Conservation (phyloP, 2,797 vertebrate species). For the Toxotes lorentzi region DNA sequence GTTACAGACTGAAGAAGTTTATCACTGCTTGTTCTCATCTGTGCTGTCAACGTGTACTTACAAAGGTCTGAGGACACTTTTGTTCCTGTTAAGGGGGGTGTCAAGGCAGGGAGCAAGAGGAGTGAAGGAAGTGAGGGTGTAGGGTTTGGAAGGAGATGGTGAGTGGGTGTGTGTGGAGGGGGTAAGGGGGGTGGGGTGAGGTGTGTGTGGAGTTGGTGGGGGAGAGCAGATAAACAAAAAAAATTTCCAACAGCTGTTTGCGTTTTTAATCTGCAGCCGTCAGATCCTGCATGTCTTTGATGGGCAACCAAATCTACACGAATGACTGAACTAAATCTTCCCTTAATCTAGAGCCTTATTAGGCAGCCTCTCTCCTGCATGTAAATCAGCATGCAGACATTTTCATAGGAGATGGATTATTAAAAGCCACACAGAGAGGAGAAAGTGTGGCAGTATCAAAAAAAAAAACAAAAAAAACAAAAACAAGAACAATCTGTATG, state of each 20-base stretch:
- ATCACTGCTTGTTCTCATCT: neutral
- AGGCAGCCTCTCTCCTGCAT: slow-evolving; percentile 89
- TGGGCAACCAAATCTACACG: slow-evolving; percentile 90
- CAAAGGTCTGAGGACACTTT: slow-evolving; percentile 13
- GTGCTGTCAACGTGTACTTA: neutral
- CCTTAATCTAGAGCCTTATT: slow-evolving; percentile 92
- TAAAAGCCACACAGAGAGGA: slow-evolving; percentile 72
- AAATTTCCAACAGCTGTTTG: slow-evolving; percentile 89
- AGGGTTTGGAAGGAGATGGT: neutral
- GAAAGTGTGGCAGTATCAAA: slow-evolving; percentile 58
- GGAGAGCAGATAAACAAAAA: slow-evolving; percentile 73
- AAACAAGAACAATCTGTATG: neutral
- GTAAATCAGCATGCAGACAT: slow-evolving; percentile 89
- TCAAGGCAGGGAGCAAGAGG: neutral
- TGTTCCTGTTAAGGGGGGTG: neutral
- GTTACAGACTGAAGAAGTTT: slow-evolving; percentile 27
- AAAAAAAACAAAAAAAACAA: slow-evolving; percentile 37
- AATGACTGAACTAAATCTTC: slow-evolving; percentile 94
- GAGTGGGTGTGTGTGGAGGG: neutral
- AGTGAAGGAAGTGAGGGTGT: neutral
- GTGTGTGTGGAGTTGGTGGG: neutral
- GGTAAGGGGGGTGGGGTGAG: neutral
- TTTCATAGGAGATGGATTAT: slow-evolving; percentile 90
- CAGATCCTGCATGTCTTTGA: slow-evolving; percentile 92
- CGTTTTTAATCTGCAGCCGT: slow-evolving; percentile 90